Evolutionary conservation across 2,113 vertebrate species (phyloP).

Genomic region (Megalops atlanticus): DNA sequence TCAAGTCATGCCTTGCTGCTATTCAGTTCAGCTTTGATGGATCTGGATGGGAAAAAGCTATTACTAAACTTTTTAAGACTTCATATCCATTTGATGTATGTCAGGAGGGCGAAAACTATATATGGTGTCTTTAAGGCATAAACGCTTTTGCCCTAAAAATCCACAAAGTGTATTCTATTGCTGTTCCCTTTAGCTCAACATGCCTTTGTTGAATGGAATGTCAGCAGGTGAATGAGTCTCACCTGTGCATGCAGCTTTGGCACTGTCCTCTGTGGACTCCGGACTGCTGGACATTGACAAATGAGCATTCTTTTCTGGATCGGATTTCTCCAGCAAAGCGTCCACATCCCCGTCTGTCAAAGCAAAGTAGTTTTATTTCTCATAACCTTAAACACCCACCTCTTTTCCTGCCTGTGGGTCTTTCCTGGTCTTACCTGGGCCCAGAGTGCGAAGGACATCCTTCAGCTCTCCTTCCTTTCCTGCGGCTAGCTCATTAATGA

Average conservation of each 20-base stretch:
- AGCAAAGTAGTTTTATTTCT: constrained; percentile 1
- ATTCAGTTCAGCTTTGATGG: too few species aligned
- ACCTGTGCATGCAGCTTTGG: constrained; percentile 58
- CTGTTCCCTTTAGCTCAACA: too few species aligned
- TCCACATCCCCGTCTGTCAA: constrained; percentile 87
- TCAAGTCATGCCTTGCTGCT: too few species aligned
- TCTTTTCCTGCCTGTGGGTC: background rate
- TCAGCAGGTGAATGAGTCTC: constrained; percentile 27
- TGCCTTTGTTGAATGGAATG: too few species aligned
- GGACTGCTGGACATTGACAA: constrained; percentile 66
- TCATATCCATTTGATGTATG: too few species aligned
- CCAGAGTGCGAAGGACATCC: constrained; percentile 84
- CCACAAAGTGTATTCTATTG: too few species aligned
- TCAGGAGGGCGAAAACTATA: too few species aligned
- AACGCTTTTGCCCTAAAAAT: too few species aligned
- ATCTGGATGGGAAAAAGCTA: too few species aligned
- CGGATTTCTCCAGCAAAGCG: constrained; percentile 81
- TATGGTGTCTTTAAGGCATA: too few species aligned
- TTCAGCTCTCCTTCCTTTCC: constrained; percentile 83
- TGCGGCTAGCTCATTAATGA: constrained; percentile 83
- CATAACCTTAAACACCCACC: too few species aligned
- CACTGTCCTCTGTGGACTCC: constrained; percentile 54
- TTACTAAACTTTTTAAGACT: too few species aligned
- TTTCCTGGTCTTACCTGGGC: constrained; percentile 74
- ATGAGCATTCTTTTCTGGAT: constrained; percentile 73